A percentile compares a stretch with the other conserved stretches of the same genome.
These are phyloP conservation scores for Xenopus petersii DNA, from an alignment of 2,797 vertebrate genomes.

Conservation along the genomic window DNA sequence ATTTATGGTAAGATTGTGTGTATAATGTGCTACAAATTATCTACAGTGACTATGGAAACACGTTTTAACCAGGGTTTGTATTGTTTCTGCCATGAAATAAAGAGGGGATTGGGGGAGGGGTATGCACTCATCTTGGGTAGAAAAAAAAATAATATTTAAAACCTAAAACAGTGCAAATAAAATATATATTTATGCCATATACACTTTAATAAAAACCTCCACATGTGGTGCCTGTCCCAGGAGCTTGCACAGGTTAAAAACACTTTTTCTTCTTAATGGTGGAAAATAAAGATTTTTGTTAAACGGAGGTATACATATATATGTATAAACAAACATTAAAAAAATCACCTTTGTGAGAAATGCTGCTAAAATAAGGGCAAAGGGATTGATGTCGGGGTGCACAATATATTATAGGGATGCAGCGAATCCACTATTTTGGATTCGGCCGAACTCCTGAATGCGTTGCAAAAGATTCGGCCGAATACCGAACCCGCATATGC, in stretches of 20 bases:
- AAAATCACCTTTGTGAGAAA: background rate
- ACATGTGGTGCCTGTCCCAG: constrained; percentile 58
- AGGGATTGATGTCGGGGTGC: background rate
- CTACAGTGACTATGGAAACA: constrained; percentile 72
- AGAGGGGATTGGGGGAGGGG: too few species aligned
- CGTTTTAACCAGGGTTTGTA: too few species aligned
- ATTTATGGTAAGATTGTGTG: constrained; percentile 47
- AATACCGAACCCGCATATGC: too few species aligned
- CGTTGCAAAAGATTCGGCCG: too few species aligned
- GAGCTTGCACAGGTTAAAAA: constrained; percentile 59
- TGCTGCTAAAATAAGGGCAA: background rate
- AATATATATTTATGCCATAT: constrained; percentile 79
- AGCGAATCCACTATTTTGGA: too few species aligned
- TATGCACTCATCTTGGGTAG: background rate
- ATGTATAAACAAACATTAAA: background rate
- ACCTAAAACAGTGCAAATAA: constrained; percentile 78
- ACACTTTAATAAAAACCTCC: constrained; percentile 60
- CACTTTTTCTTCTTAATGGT: constrained; percentile 48
- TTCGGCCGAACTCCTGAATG: too few species aligned
- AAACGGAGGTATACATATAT: constrained; percentile 2
- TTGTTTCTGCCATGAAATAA: too few species aligned
- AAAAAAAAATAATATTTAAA: constrained; percentile 55
- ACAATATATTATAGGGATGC: too few species aligned
- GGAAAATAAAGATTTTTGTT: constrained; percentile 43
- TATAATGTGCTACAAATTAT: constrained; percentile 76